phyloP scores from a whole-genome alignment of 2,113 vertebrate genomes.

The Trinectes maculatus region DNA sequence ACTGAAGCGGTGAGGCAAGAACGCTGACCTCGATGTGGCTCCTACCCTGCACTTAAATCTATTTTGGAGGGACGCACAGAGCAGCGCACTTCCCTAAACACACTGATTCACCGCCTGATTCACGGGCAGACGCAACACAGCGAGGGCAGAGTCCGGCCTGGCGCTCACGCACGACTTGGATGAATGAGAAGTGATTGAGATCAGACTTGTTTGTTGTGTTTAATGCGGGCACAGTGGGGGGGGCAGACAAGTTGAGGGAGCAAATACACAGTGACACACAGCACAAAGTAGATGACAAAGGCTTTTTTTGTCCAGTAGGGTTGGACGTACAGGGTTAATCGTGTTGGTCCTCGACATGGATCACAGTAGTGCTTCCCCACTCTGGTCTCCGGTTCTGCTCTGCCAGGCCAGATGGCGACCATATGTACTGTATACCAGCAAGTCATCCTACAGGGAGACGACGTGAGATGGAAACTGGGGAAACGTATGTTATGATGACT shows the following conservation, averaged over 20 bases:
- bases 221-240: not conserved
- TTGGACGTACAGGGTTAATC: conserved; percentile 62
- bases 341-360: conserved; percentile 61
- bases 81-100: conserved; percentile 56
- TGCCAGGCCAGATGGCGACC: conserved; percentile 81
- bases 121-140: conserved; percentile 29
- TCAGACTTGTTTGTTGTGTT: not conserved
- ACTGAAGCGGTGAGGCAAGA: conserved; percentile 62
- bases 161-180: not conserved
- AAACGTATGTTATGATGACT: conserved; percentile 55
- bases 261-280: not conserved
- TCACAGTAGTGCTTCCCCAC: conserved; percentile 56
- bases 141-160: conserved; percentile 9
- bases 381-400: conserved; percentile 53
- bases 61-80: conserved; percentile 75
- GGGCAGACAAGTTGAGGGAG: not conserved
- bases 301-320: no score
- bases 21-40: conserved; percentile 70
- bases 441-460: conserved; percentile 57
- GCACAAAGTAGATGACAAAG: no score
- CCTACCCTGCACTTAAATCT: conserved; percentile 84
- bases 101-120: conserved; percentile 22
- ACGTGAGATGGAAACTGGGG: conserved; percentile 51
- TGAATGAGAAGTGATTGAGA: not conserved
- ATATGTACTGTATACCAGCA: conserved; percentile 72